Evolutionary conservation across 2,797 vertebrate genomes (phyloP).

Genomic region (Crypturellus tataupa): DNA sequence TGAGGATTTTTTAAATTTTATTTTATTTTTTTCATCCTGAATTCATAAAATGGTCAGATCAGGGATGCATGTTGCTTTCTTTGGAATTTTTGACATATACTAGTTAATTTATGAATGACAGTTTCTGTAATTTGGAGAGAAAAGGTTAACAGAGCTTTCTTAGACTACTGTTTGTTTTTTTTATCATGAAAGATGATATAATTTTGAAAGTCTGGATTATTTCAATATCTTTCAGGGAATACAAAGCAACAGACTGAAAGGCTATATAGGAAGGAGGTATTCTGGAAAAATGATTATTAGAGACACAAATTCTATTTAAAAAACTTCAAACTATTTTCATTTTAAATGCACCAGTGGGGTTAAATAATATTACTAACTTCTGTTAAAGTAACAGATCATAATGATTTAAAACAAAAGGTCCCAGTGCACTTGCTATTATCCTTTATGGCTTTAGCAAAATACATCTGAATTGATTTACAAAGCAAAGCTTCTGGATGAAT

Average conservation of each 20-base stretch:
- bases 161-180: background rate
- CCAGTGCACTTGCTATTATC: slow-evolving; percentile 12
- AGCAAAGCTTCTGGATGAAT: slow-evolving; percentile 41
- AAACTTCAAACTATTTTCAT: background rate
- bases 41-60: background rate
- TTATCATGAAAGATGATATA: background rate
- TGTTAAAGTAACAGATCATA: slow-evolving; percentile 40
- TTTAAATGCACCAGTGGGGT: slow-evolving; percentile 23
- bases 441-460: slow-evolving; percentile 61
- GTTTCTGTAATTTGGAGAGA: background rate
- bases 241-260: background rate
- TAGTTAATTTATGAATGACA: background rate
- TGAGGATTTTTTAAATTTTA: background rate
- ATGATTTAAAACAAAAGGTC: slow-evolving; percentile 59
- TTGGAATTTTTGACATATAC: background rate
- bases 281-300: background rate
- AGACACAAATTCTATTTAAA: slow-evolving; percentile 15
- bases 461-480: slow-evolving; percentile 59
- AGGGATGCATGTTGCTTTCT: background rate
- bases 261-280: background rate
- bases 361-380: slow-evolving; percentile 58
- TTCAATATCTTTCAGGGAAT: background rate
- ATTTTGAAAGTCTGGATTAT: background rate
- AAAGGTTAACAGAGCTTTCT: background rate
- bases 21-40: background rate